A percentile compares a stretch with the other conserved stretches of the same genome.
These are phyloP conservation scores for Heterochromis multidens DNA, from an alignment of 2,113 vertebrate species.

Conservation along the genomic window DNA sequence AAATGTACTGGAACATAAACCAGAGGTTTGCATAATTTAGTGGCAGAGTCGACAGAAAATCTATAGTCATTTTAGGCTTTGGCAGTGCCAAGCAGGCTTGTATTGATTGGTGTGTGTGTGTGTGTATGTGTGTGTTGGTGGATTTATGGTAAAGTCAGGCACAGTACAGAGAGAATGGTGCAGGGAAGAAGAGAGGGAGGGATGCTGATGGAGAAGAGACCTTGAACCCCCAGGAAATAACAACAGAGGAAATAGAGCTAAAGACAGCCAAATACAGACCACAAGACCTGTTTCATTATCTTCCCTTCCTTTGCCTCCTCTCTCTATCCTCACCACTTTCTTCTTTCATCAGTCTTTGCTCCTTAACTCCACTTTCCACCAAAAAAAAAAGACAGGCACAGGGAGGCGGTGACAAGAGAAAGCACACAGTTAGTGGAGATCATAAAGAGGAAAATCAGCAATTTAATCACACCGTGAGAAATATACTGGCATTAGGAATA, in stretches of 20 bases:
- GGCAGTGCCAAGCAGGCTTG: conserved; percentile 70
- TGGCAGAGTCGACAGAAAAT: conserved; percentile 63
- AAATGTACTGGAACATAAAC: conserved; percentile 63
- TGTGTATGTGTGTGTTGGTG: conserved; percentile 37
- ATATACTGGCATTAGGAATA: neutral
- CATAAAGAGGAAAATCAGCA: neutral
- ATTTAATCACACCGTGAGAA: neutral
- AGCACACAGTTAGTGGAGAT: neutral
- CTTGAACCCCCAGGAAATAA: conserved; percentile 43
- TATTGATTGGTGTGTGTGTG: conserved; percentile 64
- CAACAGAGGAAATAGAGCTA: conserved; percentile 46
- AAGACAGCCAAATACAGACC: conserved; percentile 23
- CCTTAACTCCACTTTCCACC: neutral
- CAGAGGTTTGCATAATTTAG: conserved; percentile 73
- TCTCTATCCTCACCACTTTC: neutral
- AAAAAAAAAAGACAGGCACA: neutral
- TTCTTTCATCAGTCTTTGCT: neutral
- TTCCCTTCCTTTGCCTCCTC: neutral
- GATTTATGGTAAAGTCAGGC: conserved; percentile 61
- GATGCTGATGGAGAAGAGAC: conserved; percentile 43
- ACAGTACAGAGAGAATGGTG: conserved; percentile 9
- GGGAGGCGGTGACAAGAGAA: neutral
- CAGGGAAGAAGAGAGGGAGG: conserved; percentile 6
- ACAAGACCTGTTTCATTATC: neutral
- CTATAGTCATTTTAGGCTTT: conserved; percentile 75